Percentiles rank a stretch among this genome's conserved stretches.
These are phyloP conservation scores for Sisyra nigra DNA, from an alignment of 2,888 invertebrate species.

Conservation along the genomic window DNA sequence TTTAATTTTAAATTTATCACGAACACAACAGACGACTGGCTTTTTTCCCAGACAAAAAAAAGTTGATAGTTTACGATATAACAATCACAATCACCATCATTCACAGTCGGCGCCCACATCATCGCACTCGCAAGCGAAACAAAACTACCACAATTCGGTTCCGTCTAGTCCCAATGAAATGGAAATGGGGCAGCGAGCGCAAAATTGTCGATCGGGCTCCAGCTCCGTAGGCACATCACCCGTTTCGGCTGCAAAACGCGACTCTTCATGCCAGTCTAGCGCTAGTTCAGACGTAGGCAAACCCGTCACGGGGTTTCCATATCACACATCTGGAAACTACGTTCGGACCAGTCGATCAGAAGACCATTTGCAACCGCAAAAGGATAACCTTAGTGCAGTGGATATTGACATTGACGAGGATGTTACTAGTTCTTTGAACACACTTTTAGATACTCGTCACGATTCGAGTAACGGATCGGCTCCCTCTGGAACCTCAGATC, in stretches of 20 bases:
- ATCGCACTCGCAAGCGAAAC: constrained; percentile 19
- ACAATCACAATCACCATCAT: constrained; percentile 39
- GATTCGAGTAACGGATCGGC: constrained; percentile 31
- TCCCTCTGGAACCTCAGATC: constrained; percentile 37
- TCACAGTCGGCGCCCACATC: constrained; percentile 12
- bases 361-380: constrained; percentile 75
- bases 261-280: constrained; percentile 17
- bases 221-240: constrained; percentile 37
- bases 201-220: constrained; percentile 25
- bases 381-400: constrained; percentile 67
- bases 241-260: constrained; percentile 34
- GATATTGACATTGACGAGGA: constrained; percentile 88
- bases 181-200: constrained; percentile 35
- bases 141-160: constrained; percentile 37
- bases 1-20: constrained; percentile 81
- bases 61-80: constrained; percentile 31
- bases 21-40: constrained; percentile 52
- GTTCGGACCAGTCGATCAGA: constrained; percentile 84
- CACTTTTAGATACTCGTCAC: constrained; percentile 63
- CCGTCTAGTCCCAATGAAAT: constrained; percentile 53
- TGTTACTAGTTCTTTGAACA: constrained; percentile 84
- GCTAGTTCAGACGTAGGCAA: constrained; percentile 2
- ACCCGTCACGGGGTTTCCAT: constrained; percentile 9
- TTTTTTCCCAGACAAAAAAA: constrained; percentile 43
- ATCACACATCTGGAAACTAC: constrained; percentile 36